These are phyloP conservation scores for Scophthalmus maximus DNA, from an alignment of 2,113 vertebrate genomes.

Conservation along the genomic window DNA sequence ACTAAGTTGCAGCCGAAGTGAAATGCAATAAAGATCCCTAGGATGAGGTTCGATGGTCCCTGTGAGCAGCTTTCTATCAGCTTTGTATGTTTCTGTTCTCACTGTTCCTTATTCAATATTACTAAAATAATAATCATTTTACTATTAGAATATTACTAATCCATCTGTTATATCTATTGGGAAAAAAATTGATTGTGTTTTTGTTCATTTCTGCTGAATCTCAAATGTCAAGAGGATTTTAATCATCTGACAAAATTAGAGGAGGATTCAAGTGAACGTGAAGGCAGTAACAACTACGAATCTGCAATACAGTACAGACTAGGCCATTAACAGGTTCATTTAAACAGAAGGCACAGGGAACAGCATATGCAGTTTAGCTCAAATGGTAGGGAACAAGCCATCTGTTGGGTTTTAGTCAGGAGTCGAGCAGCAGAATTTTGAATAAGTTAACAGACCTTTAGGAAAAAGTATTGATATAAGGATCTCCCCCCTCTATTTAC, in stretches of 20 bases:
- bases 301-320: not conserved
- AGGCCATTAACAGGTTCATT: not conserved
- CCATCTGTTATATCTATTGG: no score
- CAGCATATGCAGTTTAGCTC: not conserved
- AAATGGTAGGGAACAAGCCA: no score
- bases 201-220: not conserved
- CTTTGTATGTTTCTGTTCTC: not conserved
- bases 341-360: not conserved
- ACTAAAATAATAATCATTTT: not conserved
- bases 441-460: no score
- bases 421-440: no score
- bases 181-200: no score
- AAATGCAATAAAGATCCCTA: slow-evolving; percentile 23
- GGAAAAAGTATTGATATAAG: no score
- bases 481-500: not conserved
- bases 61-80: slow-evolving; percentile 18
- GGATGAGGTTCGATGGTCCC: not conserved
- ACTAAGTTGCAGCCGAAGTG: slow-evolving; percentile 12
- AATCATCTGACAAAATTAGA: not conserved
- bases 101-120: not conserved
- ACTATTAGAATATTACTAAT: no score
- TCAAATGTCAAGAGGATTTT: not conserved
- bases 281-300: not conserved
- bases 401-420: no score
- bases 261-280: not conserved